phyloP scores from a whole-genome alignment of 2,888 invertebrate species.

The Bursaphelenchus okinawaensis region DNA sequence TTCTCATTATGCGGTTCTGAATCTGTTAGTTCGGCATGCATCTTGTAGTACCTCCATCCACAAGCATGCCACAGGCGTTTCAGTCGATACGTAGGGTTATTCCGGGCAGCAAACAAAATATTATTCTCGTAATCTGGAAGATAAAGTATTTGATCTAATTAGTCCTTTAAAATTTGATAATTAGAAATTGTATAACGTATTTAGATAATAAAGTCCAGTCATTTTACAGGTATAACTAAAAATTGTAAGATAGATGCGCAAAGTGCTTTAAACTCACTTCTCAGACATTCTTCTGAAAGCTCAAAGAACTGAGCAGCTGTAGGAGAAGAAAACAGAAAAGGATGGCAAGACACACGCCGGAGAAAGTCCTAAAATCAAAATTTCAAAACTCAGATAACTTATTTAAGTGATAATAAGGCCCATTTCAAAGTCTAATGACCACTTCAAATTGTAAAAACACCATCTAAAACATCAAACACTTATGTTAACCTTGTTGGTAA shows the following conservation, averaged over 20 bases:
- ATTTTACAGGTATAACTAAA: too few species aligned
- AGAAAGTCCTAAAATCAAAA: slow-evolving; percentile 23
- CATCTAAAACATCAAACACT: too few species aligned
- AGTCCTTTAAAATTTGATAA: neutral
- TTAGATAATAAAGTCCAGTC: too few species aligned
- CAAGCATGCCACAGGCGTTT: slow-evolving; percentile 3
- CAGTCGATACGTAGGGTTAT: slow-evolving; percentile 6
- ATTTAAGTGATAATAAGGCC: too few species aligned
- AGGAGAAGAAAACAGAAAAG: slow-evolving; percentile 18
- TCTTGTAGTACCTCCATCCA: slow-evolving; percentile 26
- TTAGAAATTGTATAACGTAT: too few species aligned
- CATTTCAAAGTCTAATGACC: too few species aligned
- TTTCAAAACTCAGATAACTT: too few species aligned
- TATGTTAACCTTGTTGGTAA: too few species aligned
- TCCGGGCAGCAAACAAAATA: slow-evolving; percentile 19
- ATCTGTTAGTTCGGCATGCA: slow-evolving; percentile 16
- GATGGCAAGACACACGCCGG: slow-evolving; percentile 22
- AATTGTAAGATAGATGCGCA: too few species aligned
- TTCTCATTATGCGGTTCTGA: neutral
- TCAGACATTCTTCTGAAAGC: neutral
- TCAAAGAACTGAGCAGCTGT: slow-evolving; percentile 19
- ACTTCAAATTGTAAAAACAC: too few species aligned
- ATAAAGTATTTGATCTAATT: neutral
- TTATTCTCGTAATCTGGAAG: slow-evolving; percentile 10
- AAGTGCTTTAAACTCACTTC: neutral